Evolutionary conservation across 2,888 invertebrate species (phyloP).

Genomic region (Lycia hirtaria): DNA sequence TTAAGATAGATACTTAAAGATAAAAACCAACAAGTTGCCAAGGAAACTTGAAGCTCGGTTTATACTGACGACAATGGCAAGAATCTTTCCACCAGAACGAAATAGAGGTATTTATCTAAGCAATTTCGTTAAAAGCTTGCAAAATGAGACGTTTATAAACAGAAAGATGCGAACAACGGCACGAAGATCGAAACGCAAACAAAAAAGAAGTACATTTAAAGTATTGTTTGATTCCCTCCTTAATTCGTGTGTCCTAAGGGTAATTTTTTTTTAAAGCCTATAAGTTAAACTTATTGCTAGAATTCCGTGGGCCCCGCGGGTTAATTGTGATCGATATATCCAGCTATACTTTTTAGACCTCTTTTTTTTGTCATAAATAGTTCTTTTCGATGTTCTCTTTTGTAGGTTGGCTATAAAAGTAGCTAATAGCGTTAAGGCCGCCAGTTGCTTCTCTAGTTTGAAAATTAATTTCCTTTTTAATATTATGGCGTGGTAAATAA

Average conservation of each 20-base stretch:
- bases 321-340: no score
- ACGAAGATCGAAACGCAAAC: conserved; percentile 6
- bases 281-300: no score
- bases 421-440: no score
- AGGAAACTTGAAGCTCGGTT: background rate
- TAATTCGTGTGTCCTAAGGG: background rate
- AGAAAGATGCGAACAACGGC: background rate
- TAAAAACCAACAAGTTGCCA: background rate
- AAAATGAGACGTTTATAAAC: conserved; percentile 27
- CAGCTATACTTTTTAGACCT: no score
- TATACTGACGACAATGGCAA: conserved; percentile 3
- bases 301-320: no score
- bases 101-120: conserved; percentile 26
- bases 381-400: no score
- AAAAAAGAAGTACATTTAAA: conserved; percentile 13
- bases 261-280: no score
- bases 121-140: conserved; percentile 27
- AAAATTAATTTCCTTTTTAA: no score
- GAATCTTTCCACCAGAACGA: background rate
- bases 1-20: background rate
- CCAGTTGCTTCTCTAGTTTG: no score
- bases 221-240: conserved; percentile 11
- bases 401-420: no score
- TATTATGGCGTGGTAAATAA: no score
- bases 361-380: no score